A percentile compares a stretch with the other conserved stretches of the same genome.
phyloP scores from a whole-genome alignment of 2,888 invertebrate genomes.

The Gerosis bhagava region DNA sequence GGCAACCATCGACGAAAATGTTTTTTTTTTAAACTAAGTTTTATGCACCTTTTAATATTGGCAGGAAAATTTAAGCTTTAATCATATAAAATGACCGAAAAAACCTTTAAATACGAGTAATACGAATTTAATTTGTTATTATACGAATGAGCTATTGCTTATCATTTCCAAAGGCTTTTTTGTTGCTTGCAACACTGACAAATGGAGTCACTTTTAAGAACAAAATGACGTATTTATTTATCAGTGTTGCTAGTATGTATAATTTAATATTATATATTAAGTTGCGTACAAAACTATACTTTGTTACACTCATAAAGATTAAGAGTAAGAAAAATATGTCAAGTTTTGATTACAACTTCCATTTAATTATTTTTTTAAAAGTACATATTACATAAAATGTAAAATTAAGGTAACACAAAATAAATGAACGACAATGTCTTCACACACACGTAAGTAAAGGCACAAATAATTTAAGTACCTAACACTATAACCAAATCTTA shows the following conservation, averaged over 20 bases:
- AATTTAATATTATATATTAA: constrained; percentile 25
- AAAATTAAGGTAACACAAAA: constrained; percentile 35
- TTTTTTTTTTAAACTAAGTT: too few species aligned
- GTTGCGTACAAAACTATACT: constrained; percentile 32
- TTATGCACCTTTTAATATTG: too few species aligned
- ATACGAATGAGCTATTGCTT: constrained; percentile 52
- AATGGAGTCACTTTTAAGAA: not conserved
- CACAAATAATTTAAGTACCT: constrained; percentile 71
- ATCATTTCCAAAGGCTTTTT: constrained; percentile 45
- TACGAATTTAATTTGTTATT: constrained; percentile 27
- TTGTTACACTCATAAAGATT: constrained; percentile 23
- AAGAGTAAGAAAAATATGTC: constrained; percentile 31
- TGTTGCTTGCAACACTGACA: constrained; percentile 17
- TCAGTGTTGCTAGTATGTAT: constrained; percentile 8
- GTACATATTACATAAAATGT: constrained; percentile 16
- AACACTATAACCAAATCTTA: constrained; percentile 36
- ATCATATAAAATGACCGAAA: constrained; percentile 22
- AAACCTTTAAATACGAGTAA: too few species aligned
- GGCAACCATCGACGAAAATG: too few species aligned
- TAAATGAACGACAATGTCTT: constrained; percentile 39
- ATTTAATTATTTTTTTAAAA: constrained; percentile 20
- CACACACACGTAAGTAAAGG: constrained; percentile 48
- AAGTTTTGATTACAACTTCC: constrained; percentile 18
- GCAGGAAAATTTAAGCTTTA: constrained; percentile 6
- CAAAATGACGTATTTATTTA: constrained; percentile 5